Evolutionary conservation across 64 coral and sea anemone genomes (phyloP).

Genomic region (Montipora foliosa): DNA sequence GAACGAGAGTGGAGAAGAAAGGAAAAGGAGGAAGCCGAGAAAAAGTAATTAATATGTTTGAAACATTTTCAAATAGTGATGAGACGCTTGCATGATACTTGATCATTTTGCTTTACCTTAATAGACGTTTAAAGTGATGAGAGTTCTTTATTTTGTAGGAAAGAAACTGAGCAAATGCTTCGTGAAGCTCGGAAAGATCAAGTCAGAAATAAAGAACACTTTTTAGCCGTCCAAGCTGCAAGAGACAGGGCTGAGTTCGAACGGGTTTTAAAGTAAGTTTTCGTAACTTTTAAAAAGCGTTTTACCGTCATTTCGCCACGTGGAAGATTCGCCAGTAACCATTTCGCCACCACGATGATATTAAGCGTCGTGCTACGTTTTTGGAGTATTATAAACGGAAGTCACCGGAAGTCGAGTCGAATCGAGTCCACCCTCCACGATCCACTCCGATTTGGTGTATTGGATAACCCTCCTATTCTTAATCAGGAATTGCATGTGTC

Average conservation of each 20-base stretch:
- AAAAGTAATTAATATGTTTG: slow-evolving; percentile 55
- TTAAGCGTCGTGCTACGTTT: too few relatives aligned
- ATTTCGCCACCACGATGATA: too few relatives aligned
- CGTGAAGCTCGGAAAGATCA: slow-evolving; percentile 86
- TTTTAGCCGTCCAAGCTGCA: slow-evolving; percentile 93
- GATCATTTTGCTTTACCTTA: not conserved
- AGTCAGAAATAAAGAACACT: slow-evolving; percentile 95
- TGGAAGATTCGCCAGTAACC: too few relatives aligned
- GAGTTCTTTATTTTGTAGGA: slow-evolving; percentile 50
- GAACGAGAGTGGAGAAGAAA: slow-evolving; percentile 96
- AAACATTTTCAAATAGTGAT: not conserved
- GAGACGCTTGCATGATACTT: not conserved
- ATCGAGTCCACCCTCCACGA: too few relatives aligned
- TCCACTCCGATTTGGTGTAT: too few relatives aligned
- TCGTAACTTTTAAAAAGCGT: not conserved
- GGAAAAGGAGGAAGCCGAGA: slow-evolving; percentile 92
- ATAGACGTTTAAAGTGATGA: not conserved
- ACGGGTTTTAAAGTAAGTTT: slow-evolving; percentile 92
- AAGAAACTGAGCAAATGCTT: slow-evolving; percentile 88
- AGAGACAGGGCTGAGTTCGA: slow-evolving; percentile 98
- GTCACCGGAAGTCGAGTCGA: too few relatives aligned
- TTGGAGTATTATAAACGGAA: too few relatives aligned
- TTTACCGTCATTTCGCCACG: too few relatives aligned
- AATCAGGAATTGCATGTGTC: too few relatives aligned
- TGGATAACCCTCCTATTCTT: too few relatives aligned